Evolutionary conservation across 2,888 invertebrate species (phyloP), one percentile per base, ranked within the genome.

Genomic region (Phyllotreta cruciferae): DNA sequence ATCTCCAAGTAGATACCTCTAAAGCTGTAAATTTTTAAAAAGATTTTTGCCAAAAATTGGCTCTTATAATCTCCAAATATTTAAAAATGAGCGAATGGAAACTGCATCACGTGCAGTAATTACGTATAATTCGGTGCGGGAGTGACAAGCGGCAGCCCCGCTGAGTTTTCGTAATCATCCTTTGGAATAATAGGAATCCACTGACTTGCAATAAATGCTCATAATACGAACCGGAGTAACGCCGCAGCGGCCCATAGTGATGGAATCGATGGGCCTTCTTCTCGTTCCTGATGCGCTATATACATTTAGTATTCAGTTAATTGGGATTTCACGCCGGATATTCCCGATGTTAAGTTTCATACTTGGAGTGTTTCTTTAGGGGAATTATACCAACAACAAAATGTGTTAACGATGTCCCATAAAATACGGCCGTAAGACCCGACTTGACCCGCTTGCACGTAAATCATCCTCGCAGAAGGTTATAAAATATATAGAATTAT

Each of bases 161-260:
- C 79, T 78, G 80, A 62, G 77, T 24, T 24, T 79, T 77, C 75
- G 78, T 81, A 81, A 81, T 81, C 80, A 79, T 79, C 79, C 77
- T 76, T 73, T 73, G 77, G 77, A 78, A 80, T 81, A 81, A 81
- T 81, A 78, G 80, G 75, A 74, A 75, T 73, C 72, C 74, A 76
- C 80, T 81, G 81, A 81, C 81, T 81, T 81, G 81, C 81, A 81
- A 78, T 78, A 80, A 79, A 77, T 76, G 71, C 72, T 72, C 75
- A 52, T 37, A 37, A 52, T 52, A 52, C 52, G 37, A 52, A 52
- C 38, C 36, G 34, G n/a, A 49, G 77, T 76, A 78, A 75, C 75
- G 70, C 70, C 44, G 56, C 61, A 56, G 56, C 63, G 57, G 55
- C 56, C 50, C 58, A 49, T 62, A 62, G 49, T 63, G 58, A 56